Evolutionary conservation across 2,888 invertebrate genomes (phyloP), one percentile per base, ranked within the genome.

Genomic region (Cantharis flavilabris): DNA sequence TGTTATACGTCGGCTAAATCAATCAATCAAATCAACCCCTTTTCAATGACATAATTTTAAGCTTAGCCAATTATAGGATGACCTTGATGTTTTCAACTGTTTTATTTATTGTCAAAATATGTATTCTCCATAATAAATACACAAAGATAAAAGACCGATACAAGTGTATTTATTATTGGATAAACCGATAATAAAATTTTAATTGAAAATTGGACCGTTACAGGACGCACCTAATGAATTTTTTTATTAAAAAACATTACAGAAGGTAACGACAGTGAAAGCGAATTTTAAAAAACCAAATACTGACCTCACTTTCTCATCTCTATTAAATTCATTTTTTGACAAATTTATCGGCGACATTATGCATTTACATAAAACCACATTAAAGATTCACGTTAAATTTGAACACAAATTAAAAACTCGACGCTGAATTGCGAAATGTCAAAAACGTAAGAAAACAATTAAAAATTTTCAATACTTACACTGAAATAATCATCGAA

Each of bases 361-460:
- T 10, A 18, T 49, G 18, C 18, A 28, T 28, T 71, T 28, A 11
- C 23, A 49, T 26, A n/a, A 30, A 18, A 69, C 62, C 23, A 30
- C 10, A 18, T 73, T 9, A 10, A 67, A 65, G 62, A 30, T 65
- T 23, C 70, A 72, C 72, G 26, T 23, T 69, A 71, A 76, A 69
- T 69, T 73, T 63, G 23, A 30, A 76, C 63, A 69, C 18, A 64
- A 73, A 10, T 28, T 14, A 65, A 65, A 71, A 28, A 70, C 70
- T 73, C 26, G 62, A 49, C 69, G 18, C 20, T 49, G n/a, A 69
- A 75, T 79, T 76, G 73, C 73, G 79, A 79, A 81, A 81, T 77
- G 81, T 81, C 81, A 81, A 79, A 49, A 80, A 73, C 69, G 73
- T 71, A 70, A 76, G 76, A 72, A 78, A 79, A 77, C 72, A 70